A percentile compares a stretch with the other conserved stretches of the same genome.
Conservation (phyloP, 30 jellyfish, hydroid and myxozoan genomes). For the Nemopilema nomurai region DNA sequence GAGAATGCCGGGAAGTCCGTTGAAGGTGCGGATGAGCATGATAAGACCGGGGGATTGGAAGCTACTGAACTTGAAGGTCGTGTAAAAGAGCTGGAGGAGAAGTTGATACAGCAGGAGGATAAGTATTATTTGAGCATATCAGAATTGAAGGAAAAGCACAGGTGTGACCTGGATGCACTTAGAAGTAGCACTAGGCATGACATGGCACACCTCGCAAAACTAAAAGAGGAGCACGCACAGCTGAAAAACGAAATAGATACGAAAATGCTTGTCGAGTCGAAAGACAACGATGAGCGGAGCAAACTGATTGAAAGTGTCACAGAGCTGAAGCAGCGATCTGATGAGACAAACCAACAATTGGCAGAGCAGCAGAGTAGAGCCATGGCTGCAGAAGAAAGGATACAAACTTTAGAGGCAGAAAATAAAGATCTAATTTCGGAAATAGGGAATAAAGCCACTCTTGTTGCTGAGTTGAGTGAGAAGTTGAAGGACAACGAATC, state of each 20-base stretch:
- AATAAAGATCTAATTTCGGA: neutral
- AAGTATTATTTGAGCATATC: slow-evolving; percentile 54
- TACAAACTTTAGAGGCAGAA: neutral
- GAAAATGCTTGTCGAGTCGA: slow-evolving; percentile 7
- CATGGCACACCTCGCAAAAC: slow-evolving; percentile 19
- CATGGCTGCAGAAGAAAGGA: slow-evolving; percentile 14
- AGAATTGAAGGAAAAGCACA: slow-evolving; percentile 71
- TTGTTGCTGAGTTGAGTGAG: slow-evolving; percentile 22
- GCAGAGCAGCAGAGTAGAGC: slow-evolving; percentile 6
- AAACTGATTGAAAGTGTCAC: slow-evolving; percentile 10
- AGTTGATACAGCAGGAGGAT: slow-evolving; percentile 79
- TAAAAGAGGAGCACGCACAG: slow-evolving; percentile 51
- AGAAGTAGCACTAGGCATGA: slow-evolving; percentile 44
- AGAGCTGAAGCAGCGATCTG: slow-evolving; percentile 15
- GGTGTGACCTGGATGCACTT: slow-evolving; percentile 48
- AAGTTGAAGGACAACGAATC: slow-evolving; percentile 17
- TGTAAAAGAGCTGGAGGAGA: slow-evolving; percentile 57
- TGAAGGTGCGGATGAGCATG: slow-evolving; percentile 25
- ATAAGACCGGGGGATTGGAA: slow-evolving; percentile 10
- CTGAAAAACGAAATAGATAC: slow-evolving; percentile 41
- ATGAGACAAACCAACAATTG: neutral
- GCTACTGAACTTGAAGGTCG: slow-evolving; percentile 14
- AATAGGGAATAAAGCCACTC: neutral
- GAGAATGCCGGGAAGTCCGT: slow-evolving; percentile 3
- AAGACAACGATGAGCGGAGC: neutral